These are phyloP conservation scores for Limnephilus marmoratus DNA, from an alignment of 2,888 invertebrate genomes.

Conservation along the genomic window DNA sequence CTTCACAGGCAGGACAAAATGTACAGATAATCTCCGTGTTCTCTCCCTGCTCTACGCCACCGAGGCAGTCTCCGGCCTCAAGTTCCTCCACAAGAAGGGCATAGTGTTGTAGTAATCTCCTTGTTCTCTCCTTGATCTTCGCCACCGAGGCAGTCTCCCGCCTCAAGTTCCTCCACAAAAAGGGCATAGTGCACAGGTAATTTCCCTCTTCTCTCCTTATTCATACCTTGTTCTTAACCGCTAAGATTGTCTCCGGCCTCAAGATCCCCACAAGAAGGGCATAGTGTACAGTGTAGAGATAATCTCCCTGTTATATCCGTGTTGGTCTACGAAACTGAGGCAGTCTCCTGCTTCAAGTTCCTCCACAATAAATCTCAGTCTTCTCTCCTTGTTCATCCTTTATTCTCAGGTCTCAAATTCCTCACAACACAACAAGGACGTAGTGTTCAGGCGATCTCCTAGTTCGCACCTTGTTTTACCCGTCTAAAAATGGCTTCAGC, in stretches of 20 bases:
- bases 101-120: conserved; percentile 93
- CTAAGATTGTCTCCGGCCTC: conserved; percentile 97
- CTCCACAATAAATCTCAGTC: conserved; percentile 86
- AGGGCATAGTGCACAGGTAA: conserved; percentile 98
- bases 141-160: conserved; percentile 81
- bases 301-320: conserved; percentile 75
- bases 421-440: too few relatives aligned
- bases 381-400: too few relatives aligned
- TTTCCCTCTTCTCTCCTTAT: conserved; percentile 44
- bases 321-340: conserved; percentile 79
- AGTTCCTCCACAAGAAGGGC: conserved; percentile 96
- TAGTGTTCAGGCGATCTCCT: too few relatives aligned
- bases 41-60: conserved; percentile 93
- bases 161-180: conserved; percentile 95
- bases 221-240: conserved; percentile 87
- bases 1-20: conserved; percentile 97
- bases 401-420: too few relatives aligned
- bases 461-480: not conserved
- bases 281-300: conserved; percentile 99
- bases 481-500: not conserved
- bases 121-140: conserved; percentile 80
- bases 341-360: conserved; percentile 93
- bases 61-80: conserved; percentile 97
- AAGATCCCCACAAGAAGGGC: conserved; percentile 96
- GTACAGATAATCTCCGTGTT: conserved; percentile 84